Evolutionary conservation across 2,113 vertebrate genomes (phyloP).

Genomic region (Callospermophilus lateralis): DNA sequence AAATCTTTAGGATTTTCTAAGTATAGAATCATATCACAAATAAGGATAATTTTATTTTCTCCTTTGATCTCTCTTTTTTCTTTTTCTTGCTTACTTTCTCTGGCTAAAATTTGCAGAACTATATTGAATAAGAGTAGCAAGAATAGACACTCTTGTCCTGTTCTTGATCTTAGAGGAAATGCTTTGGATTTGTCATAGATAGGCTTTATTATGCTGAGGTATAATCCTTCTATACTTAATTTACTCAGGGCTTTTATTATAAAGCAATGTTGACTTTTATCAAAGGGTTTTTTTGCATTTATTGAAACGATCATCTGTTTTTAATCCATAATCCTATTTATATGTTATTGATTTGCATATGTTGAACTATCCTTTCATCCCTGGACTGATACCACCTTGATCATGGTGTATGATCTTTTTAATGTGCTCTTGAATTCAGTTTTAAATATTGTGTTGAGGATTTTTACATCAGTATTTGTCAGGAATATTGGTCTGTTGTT

Average conservation of each 20-base stretch:
- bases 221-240: background rate
- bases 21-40: background rate
- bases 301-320: background rate
- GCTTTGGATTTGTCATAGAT: background rate
- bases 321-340: background rate
- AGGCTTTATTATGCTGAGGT: background rate
- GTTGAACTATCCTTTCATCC: background rate
- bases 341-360: background rate
- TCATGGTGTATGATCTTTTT: background rate
- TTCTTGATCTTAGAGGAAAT: background rate
- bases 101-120: background rate
- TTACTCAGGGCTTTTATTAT: background rate
- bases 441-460: background rate
- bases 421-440: background rate
- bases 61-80: background rate
- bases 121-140: background rate
- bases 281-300: background rate
- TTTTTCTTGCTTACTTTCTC: background rate
- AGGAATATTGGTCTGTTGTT: no score
- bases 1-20: background rate
- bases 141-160: background rate
- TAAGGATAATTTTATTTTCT: background rate
- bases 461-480: no score
- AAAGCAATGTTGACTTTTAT: background rate
- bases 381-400: background rate